These are phyloP conservation scores for Pseudochromis fuscus DNA, from an alignment of 2,797 vertebrate genomes.

Conservation along the genomic window DNA sequence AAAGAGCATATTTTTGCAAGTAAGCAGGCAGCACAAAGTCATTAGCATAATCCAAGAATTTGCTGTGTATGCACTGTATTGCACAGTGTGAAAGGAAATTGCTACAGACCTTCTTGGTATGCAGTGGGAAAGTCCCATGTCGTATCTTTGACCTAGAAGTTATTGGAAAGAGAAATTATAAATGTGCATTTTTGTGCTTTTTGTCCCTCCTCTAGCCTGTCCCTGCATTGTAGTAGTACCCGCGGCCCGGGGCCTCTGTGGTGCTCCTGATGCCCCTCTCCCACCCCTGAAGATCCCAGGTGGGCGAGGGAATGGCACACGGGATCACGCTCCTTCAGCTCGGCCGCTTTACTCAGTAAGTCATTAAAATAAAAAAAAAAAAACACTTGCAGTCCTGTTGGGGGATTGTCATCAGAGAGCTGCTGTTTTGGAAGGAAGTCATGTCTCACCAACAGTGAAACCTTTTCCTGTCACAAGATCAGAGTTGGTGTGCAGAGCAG, in stretches of 20 bases:
- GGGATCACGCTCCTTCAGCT: conserved; percentile 99
- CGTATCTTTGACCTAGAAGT: too few relatives aligned
- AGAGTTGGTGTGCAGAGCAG: neutral
- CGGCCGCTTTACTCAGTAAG: conserved; percentile 86
- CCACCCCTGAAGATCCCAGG: conserved; percentile 99
- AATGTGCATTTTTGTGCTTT: neutral
- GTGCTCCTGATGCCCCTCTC: conserved; percentile 99
- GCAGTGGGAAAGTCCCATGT: too few relatives aligned
- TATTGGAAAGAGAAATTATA: too few relatives aligned
- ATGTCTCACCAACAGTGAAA: neutral
- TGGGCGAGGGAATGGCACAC: conserved; percentile 99
- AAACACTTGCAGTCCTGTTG: too few relatives aligned
- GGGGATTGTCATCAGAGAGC: too few relatives aligned
- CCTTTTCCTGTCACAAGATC: conserved; percentile 45
- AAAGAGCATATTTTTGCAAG: too few relatives aligned
- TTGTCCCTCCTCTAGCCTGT: conserved; percentile 73
- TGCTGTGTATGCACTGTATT: neutral
- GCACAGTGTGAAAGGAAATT: neutral
- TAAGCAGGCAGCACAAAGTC: too few relatives aligned
- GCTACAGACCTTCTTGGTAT: too few relatives aligned
- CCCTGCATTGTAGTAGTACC: conserved; percentile 89
- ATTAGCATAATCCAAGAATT: neutral
- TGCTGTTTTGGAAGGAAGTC: neutral
- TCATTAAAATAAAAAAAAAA: too few relatives aligned
- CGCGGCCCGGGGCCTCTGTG: conserved; percentile 95